Evolutionary conservation across 2,888 invertebrate genomes (phyloP).

Genomic region (Octodonta nipae): DNA sequence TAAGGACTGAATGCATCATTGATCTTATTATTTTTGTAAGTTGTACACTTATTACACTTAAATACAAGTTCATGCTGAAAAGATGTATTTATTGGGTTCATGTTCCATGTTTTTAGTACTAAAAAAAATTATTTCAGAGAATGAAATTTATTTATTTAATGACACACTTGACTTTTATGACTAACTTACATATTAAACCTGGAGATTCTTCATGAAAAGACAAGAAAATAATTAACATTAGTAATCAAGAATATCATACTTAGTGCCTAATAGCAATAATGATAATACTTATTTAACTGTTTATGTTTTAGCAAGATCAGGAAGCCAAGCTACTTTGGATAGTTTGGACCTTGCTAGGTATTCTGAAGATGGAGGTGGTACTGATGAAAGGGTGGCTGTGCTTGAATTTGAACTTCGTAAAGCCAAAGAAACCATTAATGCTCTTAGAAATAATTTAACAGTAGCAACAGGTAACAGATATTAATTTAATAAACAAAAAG

Average conservation of each 20-base stretch:
- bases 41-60: no score
- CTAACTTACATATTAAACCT: no score
- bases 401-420: conserved; percentile 79
- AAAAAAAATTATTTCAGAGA: neutral
- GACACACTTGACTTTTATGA: neutral
- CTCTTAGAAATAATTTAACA: conserved; percentile 67
- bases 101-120: no score
- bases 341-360: conserved; percentile 73
- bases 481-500: neutral
- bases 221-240: no score
- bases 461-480: conserved; percentile 50
- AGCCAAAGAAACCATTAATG: conserved; percentile 73
- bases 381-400: conserved; percentile 67
- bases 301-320: conserved; percentile 50
- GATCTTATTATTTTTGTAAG: no score
- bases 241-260: no score
- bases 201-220: no score
- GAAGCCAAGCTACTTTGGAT: conserved; percentile 76
- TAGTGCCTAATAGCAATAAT: no score
- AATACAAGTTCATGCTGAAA: no score
- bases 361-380: conserved; percentile 77
- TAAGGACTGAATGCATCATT: no score
- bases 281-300: conserved; percentile 2
- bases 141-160: neutral
- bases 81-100: no score